phyloP scores from a whole-genome alignment of 1,140 invertebrate genomes.

The Achroia grisella region DNA sequence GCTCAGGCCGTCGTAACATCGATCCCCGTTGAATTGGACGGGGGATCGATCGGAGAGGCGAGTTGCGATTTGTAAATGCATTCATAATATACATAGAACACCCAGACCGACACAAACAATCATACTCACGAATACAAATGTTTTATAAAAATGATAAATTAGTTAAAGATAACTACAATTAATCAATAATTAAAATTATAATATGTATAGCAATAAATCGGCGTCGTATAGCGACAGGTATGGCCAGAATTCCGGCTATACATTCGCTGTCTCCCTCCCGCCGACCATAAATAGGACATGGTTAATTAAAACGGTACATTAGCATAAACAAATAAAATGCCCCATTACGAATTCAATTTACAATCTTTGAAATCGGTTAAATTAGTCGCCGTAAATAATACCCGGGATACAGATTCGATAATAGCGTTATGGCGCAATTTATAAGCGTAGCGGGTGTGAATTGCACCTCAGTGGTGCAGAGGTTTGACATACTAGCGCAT shows the following conservation, averaged over 20 bases:
- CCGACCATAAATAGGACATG: slow-evolving; percentile 33
- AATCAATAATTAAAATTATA: slow-evolving; percentile 41
- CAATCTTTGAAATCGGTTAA: slow-evolving; percentile 67
- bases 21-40: no score
- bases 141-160: no score
- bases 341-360: slow-evolving; percentile 72
- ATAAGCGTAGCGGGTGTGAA: slow-evolving; percentile 5
- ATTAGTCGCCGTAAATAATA: slow-evolving; percentile 73
- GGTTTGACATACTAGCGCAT: no score
- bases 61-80: no score
- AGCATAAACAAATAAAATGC: slow-evolving; percentile 73
- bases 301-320: slow-evolving; percentile 68
- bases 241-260: slow-evolving; percentile 30
- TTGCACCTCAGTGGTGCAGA: no score
- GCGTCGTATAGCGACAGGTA: slow-evolving; percentile 19
- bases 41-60: no score
- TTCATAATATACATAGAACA: no score
- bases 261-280: slow-evolving; percentile 27
- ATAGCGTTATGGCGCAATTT: slow-evolving; percentile 31
- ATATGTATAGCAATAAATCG: slow-evolving; percentile 39
- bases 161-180: no score
- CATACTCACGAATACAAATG: no score
- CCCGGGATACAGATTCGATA: slow-evolving; percentile 48
- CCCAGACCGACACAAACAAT: no score
- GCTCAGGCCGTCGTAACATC: no score